Base-by-base conservation (phyloP, 1,140 invertebrate genomes). In the Orchesella cincta region DNA sequence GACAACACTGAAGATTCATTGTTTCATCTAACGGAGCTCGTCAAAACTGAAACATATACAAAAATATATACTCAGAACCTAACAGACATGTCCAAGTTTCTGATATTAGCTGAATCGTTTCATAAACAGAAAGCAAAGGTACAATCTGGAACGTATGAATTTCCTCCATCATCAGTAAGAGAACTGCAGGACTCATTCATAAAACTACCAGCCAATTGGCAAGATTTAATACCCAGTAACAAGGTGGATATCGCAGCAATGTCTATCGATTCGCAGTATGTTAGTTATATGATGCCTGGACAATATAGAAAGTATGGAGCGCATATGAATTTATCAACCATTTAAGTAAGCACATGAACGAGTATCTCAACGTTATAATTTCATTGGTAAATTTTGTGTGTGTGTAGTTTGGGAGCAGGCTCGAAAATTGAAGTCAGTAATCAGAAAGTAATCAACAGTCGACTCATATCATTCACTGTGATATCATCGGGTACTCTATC, bases 361-460 rank as follows among this genome's bases (percentile, higher is more conserved):
- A 46, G 8, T 46, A 8, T 12, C 20, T 46, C 39, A 46, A 12
- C 20, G 20, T 46, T 46, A 46, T 46, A 46, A 46, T 46, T 46
- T 46, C 8, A 12, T 46, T 20, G 39, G 39, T n/a, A n/a, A n/a
- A n/a, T n/a, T n/a, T n/a, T n/a, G n/a, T n/a, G n/a, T n/a, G n/a
- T n/a, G 5, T 57, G 23, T 57, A 67, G 62, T n/a, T 33, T 67
- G 31, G 31, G 29, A 12, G 29, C 62, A 12, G 33, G 62, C 23
- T 2, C 62, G 8, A 67, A 26, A n/a, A n/a, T n/a, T n/a, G n/a
- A n/a, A n/a, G 28, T 67, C 3, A 67, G 51, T 62, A n/a, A 33
- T 36, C n/a, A 20, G n/a, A 75, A 73, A 39, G 16, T 78, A 29
- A 72, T 75, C 3, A 78, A 78, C 54, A 70, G 74, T 26, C 39